Evolutionary conservation across 2,888 invertebrate species (phyloP), one percentile per base, ranked within the genome.

Genomic region (Cryptocephalus moraei): DNA sequence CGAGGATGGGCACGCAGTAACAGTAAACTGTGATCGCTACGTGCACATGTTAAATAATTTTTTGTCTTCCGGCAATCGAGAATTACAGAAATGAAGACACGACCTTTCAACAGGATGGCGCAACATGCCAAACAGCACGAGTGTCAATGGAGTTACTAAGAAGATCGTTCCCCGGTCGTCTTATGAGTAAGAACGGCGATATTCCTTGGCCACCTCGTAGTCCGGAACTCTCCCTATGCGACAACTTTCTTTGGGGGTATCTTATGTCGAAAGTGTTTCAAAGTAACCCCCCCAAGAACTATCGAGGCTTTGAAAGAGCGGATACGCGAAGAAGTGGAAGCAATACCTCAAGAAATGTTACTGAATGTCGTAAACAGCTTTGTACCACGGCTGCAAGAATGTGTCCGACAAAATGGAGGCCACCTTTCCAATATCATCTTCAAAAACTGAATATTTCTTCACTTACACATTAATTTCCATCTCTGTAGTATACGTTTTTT

Each of bases 341-440:
- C 43, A 43, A 22, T 43, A 43, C 32, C 43, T 33, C 43, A 33
- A 43, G 43, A 43, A 33, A 32, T 43, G 43, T 32, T 41, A 32
- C 14, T n/a, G 31, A 41, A 41, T 13, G 41, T 43, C 34, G 34
- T 43, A 34, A 34, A 34, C 43, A 43, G 43, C 43, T 43, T 33
- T 9, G 33, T 34, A 43, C n/a, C 33, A 34, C 32, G 33, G 9
- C 43, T 43, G 11, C 43, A 43, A 43, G 43, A 43, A 43, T 33
- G 32, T 43, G 33, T 43, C 12, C 43, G 9, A 43, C 33, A n/a
- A 14, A 32, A 43, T 43, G 11, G 43, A 43, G 12, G 43, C 14
- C 43, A 43, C 33, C 43, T 39, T 9, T 43, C 43, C 33, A 22
- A 32, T 8, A 12, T 8, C 32, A 41, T 43, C 34, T 43, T 43